Percentiles rank a stretch among this genome's conserved stretches.
Conservation (phyloP, 2,888 invertebrate genomes). For the Syrista parreyssii region DNA sequence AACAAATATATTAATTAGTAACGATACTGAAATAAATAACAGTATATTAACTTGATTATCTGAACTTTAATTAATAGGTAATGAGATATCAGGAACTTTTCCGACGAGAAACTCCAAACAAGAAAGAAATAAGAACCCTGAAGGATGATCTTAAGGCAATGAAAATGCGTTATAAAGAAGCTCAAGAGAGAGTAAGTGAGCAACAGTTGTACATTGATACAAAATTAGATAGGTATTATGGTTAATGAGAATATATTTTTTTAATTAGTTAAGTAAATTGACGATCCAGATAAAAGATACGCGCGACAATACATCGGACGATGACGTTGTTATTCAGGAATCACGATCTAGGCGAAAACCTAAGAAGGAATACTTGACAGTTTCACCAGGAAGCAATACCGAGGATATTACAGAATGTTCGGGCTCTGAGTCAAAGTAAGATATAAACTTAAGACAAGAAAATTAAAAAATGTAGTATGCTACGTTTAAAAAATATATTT, state of each 20-base stretch:
- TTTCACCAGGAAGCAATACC: neutral
- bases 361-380: neutral
- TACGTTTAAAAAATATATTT: constrained; percentile 1
- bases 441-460: neutral
- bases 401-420: constrained; percentile 45
- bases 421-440: constrained; percentile 51
- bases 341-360: constrained; percentile 4
- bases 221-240: neutral
- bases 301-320: constrained; percentile 38
- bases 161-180: constrained; percentile 26
- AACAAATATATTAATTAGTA: neutral
- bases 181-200: constrained; percentile 17
- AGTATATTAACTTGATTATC: neutral
- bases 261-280: neutral
- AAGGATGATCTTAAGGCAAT: constrained; percentile 20
- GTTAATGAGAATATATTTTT: neutral
- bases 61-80: constrained; percentile 27
- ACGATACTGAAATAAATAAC: neutral
- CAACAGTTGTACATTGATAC: neutral
- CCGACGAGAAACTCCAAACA: constrained; percentile 29
- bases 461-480: neutral
- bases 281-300: constrained; percentile 3
- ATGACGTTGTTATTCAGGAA: constrained; percentile 30
- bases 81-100: constrained; percentile 43
- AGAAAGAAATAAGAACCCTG: constrained; percentile 35